Evolutionary conservation across 1,140 invertebrate species (phyloP).

Genomic region (Heterodera carotae): DNA sequence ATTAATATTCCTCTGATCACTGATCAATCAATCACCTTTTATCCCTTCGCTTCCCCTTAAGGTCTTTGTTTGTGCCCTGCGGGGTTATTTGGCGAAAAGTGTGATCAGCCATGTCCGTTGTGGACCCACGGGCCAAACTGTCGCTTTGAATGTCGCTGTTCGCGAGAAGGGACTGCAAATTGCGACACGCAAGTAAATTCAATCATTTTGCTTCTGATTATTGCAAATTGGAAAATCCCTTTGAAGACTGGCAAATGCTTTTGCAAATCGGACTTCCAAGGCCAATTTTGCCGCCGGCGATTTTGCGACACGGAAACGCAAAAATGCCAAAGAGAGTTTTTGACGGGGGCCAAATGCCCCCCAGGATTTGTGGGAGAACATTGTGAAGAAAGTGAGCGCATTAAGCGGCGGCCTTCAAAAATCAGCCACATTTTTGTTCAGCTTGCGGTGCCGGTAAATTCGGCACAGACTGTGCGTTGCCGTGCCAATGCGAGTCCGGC

Average conservation of each 20-base stretch:
- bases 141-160: constrained; percentile 53
- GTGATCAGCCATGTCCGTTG: constrained; percentile 69
- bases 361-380: constrained; percentile 51
- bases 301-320: constrained; percentile 58
- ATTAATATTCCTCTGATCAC: too few species aligned
- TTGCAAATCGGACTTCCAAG: constrained; percentile 75
- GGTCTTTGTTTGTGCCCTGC: constrained; percentile 83
- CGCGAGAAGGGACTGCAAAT: constrained; percentile 44
- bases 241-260: constrained; percentile 76
- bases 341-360: constrained; percentile 46
- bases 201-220: too few species aligned
- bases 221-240: constrained; percentile 1
- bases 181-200: constrained; percentile 72
- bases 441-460: constrained; percentile 21
- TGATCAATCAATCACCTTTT: background rate
- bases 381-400: constrained; percentile 56
- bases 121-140: constrained; percentile 59
- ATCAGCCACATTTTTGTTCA: constrained; percentile 40
- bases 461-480: constrained; percentile 21
- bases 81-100: constrained; percentile 79
- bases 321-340: constrained; percentile 57
- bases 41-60: constrained; percentile 69
- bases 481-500: constrained; percentile 15
- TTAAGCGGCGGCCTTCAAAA: background rate
- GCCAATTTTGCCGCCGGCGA: constrained; percentile 51